Conservation (phyloP, 2,797 vertebrate species). For the Salarias fasciatus region DNA sequence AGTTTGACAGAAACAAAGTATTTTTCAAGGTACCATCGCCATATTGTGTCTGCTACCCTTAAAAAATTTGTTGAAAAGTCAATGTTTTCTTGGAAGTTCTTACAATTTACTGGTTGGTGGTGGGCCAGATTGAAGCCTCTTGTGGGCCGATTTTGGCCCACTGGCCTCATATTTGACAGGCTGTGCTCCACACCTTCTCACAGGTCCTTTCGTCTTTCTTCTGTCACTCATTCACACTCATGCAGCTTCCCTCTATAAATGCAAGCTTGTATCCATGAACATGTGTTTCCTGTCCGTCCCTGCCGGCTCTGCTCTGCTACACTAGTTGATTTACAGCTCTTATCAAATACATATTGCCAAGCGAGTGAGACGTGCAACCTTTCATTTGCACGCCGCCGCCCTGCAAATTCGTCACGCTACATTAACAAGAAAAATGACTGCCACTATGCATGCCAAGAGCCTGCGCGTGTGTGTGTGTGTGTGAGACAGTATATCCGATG, state of each 20-base stretch:
- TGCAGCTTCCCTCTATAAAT: constrained; percentile 40
- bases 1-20: too few relatives aligned
- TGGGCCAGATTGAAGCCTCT: too few relatives aligned
- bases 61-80: too few relatives aligned
- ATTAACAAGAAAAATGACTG: constrained; percentile 87
- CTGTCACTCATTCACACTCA: constrained; percentile 15
- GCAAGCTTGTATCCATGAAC: constrained; percentile 65
- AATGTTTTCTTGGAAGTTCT: too few relatives aligned
- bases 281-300: constrained; percentile 68
- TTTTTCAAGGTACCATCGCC: too few relatives aligned
- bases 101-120: too few relatives aligned
- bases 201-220: too few relatives aligned
- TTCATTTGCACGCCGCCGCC: constrained; percentile 84
- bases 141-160: too few relatives aligned
- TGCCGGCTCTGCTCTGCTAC: constrained; percentile 61
- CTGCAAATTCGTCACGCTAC: constrained; percentile 85
- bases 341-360: constrained; percentile 85
- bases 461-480: constrained; percentile 14
- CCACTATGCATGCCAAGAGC: constrained; percentile 71
- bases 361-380: constrained; percentile 88
- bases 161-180: too few relatives aligned
- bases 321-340: constrained; percentile 78
- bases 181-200: too few relatives aligned
- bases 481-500: too few relatives aligned
- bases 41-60: too few relatives aligned